Evolutionary conservation across 2,888 invertebrate species (phyloP), one percentile per base, ranked within the genome.

Genomic region (Leptinotarsa peninsularis): DNA sequence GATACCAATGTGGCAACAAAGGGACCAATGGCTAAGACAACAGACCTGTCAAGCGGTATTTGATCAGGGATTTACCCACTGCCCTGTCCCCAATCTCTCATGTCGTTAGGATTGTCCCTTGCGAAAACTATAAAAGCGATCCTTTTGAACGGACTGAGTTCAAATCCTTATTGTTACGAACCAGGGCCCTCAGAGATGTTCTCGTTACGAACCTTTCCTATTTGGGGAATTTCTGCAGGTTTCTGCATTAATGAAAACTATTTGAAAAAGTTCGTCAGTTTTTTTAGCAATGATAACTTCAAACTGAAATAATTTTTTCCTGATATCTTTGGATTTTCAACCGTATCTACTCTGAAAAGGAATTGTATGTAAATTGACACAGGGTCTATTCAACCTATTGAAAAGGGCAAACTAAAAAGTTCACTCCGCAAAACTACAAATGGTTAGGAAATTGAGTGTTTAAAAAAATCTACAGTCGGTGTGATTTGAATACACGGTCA

Each of bases 51-150:
- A 80, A 79, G 78, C 83, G 54, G 63, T 85, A 86, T 86, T 86
- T 86, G 86, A 86, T 86, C 86, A 86, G 86, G 85, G 86, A 84
- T 83, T 84, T 82, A 77, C 80, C 82, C 79, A 79, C 82, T 71
- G 21, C 82, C 83, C 81, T 81, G 83, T 83, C 80, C 83, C 76
- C 82, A 82, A 84, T 86, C 86, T 85, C 86, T 63, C 63, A n/a
- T 43, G 63, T 63, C 63, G 63, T 63, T 63, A 63, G 63, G 63
- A 63, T 43, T 63, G 63, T 63, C 63, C 63, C 63, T 63, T 27
- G 63, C 63, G 63, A 63, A 27, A 63, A 63, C 63, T 15, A 63
- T 63, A 63, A 63, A 27, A 27, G 43, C 43, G 43, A n/a, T 43
- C 63, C 33, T 63, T 63, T 63, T 43, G 63, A 63, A 33, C 63